Conservation (phyloP, 2,113 vertebrate species). For the Pelusios castaneus region DNA sequence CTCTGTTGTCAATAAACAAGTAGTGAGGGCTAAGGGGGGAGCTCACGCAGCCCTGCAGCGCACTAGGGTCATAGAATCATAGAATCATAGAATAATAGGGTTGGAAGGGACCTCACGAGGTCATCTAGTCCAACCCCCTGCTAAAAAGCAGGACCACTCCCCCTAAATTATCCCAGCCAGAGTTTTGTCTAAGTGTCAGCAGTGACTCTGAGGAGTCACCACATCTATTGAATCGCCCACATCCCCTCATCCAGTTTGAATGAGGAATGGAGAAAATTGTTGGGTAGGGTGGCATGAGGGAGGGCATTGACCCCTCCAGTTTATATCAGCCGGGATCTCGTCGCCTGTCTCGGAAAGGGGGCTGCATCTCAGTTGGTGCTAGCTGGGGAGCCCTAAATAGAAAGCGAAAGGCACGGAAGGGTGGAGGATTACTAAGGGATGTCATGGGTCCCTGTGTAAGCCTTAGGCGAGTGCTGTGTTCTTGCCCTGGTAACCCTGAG, state of each 20-base stretch:
- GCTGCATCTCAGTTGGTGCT: neutral
- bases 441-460: constrained; percentile 51
- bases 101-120: too few relatives aligned
- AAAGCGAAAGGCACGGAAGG: constrained; percentile 37
- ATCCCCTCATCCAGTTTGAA: neutral
- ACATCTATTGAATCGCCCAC: neutral
- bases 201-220: neutral
- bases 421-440: constrained; percentile 4
- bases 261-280: neutral
- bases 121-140: too few relatives aligned
- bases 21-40: neutral
- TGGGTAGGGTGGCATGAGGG: neutral
- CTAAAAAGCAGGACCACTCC: too few relatives aligned
- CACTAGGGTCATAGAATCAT: too few relatives aligned
- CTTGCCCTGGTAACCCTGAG: constrained; percentile 56
- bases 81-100: too few relatives aligned
- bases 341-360: accelerated
- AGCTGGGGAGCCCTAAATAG: neutral
- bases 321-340: neutral
- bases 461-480: constrained; percentile 1
- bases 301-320: neutral
- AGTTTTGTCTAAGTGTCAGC: neutral
- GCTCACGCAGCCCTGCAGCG: neutral
- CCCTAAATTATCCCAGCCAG: too few relatives aligned
- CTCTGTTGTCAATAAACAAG: neutral